Percentiles rank a stretch among this genome's conserved stretches.
Conservation (phyloP, 2,113 vertebrate species). For the Oryzias melastigma region DNA sequence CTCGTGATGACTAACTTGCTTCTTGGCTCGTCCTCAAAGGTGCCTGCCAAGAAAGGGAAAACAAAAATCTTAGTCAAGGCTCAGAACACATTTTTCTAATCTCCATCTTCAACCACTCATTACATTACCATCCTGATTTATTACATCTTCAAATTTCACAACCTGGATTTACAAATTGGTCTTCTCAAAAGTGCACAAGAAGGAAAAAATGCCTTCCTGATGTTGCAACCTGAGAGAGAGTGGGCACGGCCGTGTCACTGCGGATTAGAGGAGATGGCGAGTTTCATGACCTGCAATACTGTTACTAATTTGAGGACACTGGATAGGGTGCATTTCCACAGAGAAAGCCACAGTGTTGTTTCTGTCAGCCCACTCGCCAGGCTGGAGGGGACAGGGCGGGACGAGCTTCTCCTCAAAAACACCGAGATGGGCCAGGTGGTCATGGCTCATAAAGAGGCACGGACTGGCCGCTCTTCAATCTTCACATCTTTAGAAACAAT, state of each 20-base stretch:
- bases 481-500: conserved; percentile 77
- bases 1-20: conserved; percentile 48
- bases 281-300: conserved; percentile 62
- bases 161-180: conserved; percentile 71
- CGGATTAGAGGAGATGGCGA: conserved; percentile 59
- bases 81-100: conserved; percentile 43
- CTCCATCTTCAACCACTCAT: conserved; percentile 53
- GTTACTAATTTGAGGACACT: conserved; percentile 69
- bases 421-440: conserved; percentile 54
- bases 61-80: conserved; percentile 42
- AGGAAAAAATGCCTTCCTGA: conserved; percentile 59
- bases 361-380: conserved; percentile 7
- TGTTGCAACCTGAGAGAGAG: conserved; percentile 61
- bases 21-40: conserved; percentile 38
- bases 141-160: conserved; percentile 70
- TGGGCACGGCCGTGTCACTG: conserved; percentile 53
- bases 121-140: conserved; percentile 65
- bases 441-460: conserved; percentile 68
- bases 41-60: conserved; percentile 40
- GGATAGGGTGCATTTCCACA: conserved; percentile 56
- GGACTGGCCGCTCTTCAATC: conserved; percentile 68
- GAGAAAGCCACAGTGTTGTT: conserved; percentile 34
- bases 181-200: conserved; percentile 56
- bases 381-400: conserved; percentile 62
- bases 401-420: conserved; percentile 52